phyloP scores from a whole-genome alignment of 2,888 invertebrate genomes.

The Trimorus sp. region DNA sequence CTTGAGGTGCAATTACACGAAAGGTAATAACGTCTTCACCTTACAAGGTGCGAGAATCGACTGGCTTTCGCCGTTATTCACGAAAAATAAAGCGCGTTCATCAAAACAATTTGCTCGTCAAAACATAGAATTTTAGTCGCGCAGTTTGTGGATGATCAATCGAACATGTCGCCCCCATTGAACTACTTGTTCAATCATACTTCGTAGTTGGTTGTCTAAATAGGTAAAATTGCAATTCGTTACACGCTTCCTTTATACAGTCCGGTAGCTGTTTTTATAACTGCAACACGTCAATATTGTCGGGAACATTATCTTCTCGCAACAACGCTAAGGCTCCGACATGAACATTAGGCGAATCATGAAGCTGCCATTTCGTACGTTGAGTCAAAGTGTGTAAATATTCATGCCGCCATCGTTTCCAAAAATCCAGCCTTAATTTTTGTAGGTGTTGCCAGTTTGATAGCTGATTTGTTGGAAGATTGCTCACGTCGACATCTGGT shows the following conservation, averaged over 20 bases:
- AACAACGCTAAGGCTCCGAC: background rate
- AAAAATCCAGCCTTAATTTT: slow-evolving; percentile 47
- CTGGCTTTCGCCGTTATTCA: too few species aligned
- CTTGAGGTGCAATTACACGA: too few species aligned
- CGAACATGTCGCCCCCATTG: too few species aligned
- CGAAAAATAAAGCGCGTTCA: too few species aligned
- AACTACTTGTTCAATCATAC: slow-evolving; percentile 1
- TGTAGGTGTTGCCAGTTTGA: slow-evolving; percentile 18
- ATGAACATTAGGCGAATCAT: background rate
- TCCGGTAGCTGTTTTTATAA: background rate
- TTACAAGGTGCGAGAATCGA: too few species aligned
- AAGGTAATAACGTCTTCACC: too few species aligned
- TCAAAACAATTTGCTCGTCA: too few species aligned
- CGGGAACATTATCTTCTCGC: slow-evolving; percentile 11
- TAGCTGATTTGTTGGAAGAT: background rate
- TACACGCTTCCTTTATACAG: slow-evolving; percentile 6
- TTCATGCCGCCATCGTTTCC: slow-evolving; percentile 19
- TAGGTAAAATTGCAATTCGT: slow-evolving; percentile 7
- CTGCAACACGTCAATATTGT: background rate
- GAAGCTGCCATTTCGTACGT: background rate
- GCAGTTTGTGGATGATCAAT: too few species aligned
- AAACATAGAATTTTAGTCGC: too few species aligned
- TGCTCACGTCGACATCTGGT: slow-evolving; percentile 3
- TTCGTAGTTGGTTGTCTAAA: background rate
- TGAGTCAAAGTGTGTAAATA: slow-evolving; percentile 11